Conservation (phyloP, 1,140 invertebrate species). For the Cherax quadricarinatus region DNA sequence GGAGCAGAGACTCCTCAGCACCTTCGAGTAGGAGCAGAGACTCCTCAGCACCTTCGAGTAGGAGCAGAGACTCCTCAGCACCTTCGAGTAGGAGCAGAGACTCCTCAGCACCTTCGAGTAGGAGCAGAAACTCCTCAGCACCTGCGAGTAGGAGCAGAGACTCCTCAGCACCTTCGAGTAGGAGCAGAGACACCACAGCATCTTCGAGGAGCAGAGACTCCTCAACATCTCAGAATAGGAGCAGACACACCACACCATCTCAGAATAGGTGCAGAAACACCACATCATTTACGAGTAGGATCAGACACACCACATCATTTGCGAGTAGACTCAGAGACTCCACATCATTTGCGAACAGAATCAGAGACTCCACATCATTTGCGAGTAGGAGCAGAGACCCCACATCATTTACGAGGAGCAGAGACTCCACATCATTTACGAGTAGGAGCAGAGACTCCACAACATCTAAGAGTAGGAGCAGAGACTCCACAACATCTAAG, state of each 20-base stretch:
- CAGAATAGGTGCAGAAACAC: conserved; percentile 24
- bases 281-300: conserved; percentile 40
- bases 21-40: conserved; percentile 28
- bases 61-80: conserved; percentile 52
- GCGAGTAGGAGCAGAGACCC: background rate
- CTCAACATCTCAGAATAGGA: conserved; percentile 19
- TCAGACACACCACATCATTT: conserved; percentile 39
- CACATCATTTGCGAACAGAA: conserved; percentile 32
- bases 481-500: too few relatives aligned
- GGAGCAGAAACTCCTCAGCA: conserved; percentile 45
- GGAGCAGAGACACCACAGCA: conserved; percentile 44
- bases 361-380: conserved; percentile 47
- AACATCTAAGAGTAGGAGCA: too few relatives aligned
- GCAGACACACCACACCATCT: conserved; percentile 34
- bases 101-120: conserved; percentile 26
- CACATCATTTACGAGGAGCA: too few relatives aligned
- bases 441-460: too few relatives aligned
- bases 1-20: conserved; percentile 52
- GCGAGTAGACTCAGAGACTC: conserved; percentile 14
- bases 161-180: conserved; percentile 20
- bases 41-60: conserved; percentile 34
- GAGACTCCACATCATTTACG: too few relatives aligned
- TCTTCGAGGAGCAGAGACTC: conserved; percentile 38
- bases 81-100: background rate
- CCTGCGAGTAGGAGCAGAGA: conserved; percentile 28